Evolutionary conservation across 2,797 vertebrate species (phyloP), one percentile per base, ranked within the genome.

Genomic region (Dendrocincla tyrannina): DNA sequence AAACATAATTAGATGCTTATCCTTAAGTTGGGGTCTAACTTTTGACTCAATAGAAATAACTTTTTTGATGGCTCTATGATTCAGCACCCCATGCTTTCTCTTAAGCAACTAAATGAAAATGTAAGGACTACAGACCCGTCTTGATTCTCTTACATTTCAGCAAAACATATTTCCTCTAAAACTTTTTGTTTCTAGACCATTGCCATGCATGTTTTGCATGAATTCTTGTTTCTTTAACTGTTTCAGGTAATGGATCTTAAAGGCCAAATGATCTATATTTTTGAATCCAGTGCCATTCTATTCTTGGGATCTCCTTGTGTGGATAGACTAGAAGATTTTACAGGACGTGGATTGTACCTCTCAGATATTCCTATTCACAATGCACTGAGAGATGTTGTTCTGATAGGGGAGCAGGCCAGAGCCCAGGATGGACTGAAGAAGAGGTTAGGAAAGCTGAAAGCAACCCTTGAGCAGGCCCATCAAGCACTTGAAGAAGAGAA

Each of bases 311-410:
- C 99, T 1, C 99, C 99, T 0, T 99, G 99, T 82, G 99, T 99
- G 94, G 99, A 99, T 95, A 98, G 99, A 96, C 96, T 99, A 80
- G 99, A 99, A 97, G 99, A 99, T 97, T 98, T 99, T 70, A 99
- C 99, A 11, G 99, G 99, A 62, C 98, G 98, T 6, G 99, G 99
- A 73, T 98, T 99, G 84, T 99, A 99, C 93, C 98, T 99, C 85
- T 99, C 99, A 2, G 99, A 99, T 97, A 99, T 99, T 97, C 99
- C 99, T 3, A 99, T 99, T 94, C 99, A 99, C 92, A 99, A 99
- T 3, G 99, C 99, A 0, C 94, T 99, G 86, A 98, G 99, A 64
- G 99, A 99, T 64, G 99, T 99, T 52, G 99, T 99, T 81, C 97
- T 99, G 95, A 99, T 99, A 25, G 99, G 99, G 5, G 99, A 99